A percentile compares a stretch with the other conserved stretches of the same genome.
Evolutionary conservation across 2,888 invertebrate genomes (phyloP).

Genomic region (Bursaphelenchus okinawaensis): DNA sequence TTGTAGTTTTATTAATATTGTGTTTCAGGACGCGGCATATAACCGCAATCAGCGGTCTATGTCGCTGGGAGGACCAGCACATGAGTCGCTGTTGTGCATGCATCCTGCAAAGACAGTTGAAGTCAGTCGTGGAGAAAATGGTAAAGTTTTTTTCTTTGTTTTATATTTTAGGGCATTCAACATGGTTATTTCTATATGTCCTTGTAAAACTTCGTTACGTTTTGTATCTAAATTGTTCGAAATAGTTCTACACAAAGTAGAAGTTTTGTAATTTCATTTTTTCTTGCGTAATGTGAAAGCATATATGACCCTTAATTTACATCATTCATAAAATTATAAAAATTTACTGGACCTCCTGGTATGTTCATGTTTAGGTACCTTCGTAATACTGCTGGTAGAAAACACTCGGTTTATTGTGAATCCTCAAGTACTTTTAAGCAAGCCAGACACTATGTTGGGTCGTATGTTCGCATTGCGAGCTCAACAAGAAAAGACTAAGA

Average conservation of each 20-base stretch:
- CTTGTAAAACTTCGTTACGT: no score
- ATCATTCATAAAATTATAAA: background rate
- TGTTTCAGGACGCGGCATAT: conserved; percentile 30
- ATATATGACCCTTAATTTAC: no score
- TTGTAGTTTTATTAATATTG: background rate
- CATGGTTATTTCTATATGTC: background rate
- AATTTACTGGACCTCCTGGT: background rate
- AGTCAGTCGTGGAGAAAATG: conserved; percentile 29
- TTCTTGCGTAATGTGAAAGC: no score
- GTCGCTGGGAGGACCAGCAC: conserved; percentile 55
- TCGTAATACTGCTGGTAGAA: conserved; percentile 87
- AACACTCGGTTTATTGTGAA: conserved; percentile 76
- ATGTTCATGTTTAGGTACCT: conserved; percentile 39
- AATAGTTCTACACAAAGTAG: no score
- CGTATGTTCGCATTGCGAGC: conserved; percentile 47
- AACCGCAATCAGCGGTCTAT: conserved; percentile 53
- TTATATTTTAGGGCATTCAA: background rate
- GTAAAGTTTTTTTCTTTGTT: conserved; percentile 9
- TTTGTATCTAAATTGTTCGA: no score
- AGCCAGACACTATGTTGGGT: conserved; percentile 97
- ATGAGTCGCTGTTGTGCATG: conserved; percentile 50
- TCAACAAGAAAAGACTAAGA: background rate
- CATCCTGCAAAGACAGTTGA: conserved; percentile 33
- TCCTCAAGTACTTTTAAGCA: conserved; percentile 72
- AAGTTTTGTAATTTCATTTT: no score